phyloP scores from a whole-genome alignment of 2,888 invertebrate genomes.

The Nephrotoma appendiculata region DNA sequence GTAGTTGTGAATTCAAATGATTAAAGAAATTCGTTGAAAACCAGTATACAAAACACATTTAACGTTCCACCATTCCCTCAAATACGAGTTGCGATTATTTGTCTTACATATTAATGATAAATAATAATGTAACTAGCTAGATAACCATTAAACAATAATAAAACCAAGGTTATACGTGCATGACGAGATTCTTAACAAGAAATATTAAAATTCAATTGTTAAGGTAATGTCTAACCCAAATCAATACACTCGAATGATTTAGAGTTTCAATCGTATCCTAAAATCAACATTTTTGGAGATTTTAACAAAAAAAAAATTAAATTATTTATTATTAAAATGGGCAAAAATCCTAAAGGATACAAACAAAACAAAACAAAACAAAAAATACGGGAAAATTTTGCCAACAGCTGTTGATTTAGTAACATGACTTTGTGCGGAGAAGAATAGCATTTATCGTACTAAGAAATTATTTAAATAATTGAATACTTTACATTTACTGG shows the following conservation, averaged over 20 bases:
- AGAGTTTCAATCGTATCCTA: not conserved
- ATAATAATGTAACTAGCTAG: too few species aligned
- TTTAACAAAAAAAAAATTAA: not conserved
- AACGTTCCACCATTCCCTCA: too few species aligned
- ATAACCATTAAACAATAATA: too few species aligned
- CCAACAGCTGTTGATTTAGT: not conserved
- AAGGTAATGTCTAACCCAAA: not conserved
- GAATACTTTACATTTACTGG: not conserved
- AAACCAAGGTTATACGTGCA: too few species aligned
- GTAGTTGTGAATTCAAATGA: too few species aligned
- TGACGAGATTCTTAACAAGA: too few species aligned
- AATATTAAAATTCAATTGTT: not conserved
- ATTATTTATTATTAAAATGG: not conserved
- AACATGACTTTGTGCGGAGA: not conserved
- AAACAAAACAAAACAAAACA: not conserved
- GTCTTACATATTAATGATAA: too few species aligned
- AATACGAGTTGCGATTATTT: too few species aligned
- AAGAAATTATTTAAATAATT: not conserved
- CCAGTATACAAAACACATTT: too few species aligned
- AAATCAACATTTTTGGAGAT: not conserved
- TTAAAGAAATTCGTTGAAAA: too few species aligned
- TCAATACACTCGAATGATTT: not conserved
- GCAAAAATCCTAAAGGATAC: not conserved
- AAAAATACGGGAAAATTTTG: not conserved
- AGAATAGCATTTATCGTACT: not conserved